phyloP scores from a whole-genome alignment of 2,113 vertebrate species.

The Ammodytes dubius region DNA sequence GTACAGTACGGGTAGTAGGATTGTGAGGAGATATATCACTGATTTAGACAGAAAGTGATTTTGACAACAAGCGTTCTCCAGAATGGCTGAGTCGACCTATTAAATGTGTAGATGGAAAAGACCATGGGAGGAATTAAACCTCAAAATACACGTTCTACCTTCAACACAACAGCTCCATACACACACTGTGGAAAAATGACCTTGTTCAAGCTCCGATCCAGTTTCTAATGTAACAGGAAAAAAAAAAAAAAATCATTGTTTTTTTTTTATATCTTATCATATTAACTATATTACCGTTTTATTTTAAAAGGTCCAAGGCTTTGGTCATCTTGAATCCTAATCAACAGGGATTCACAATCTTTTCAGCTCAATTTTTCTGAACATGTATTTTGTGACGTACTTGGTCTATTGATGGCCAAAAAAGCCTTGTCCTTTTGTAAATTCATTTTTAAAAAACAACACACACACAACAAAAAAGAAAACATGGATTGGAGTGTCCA shows the following conservation, averaged over 20 bases:
- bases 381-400: not conserved
- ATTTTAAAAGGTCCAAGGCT: not conserved
- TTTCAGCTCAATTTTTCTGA: not conserved
- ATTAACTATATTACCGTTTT: not conserved
- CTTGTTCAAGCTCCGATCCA: not conserved
- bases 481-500: not conserved
- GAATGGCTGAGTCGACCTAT: slow-evolving; percentile 9
- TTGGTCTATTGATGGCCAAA: not conserved
- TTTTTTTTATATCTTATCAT: not conserved
- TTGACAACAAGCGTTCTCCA: too few species aligned
- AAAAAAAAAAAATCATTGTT: not conserved
- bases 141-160: not conserved
- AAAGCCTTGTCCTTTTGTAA: not conserved
- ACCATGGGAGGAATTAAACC: not conserved
- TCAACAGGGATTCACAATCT: not conserved
- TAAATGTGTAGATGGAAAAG: slow-evolving; percentile 18
- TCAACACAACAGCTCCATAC: not conserved
- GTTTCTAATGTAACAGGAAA: not conserved
- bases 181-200: not conserved
- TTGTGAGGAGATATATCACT: too few species aligned
- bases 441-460: not conserved
- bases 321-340: not conserved
- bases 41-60: too few species aligned
- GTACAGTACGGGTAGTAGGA: too few species aligned
- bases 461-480: not conserved